Evolutionary conservation across 2,888 invertebrate species (phyloP), one percentile per base, ranked within the genome.

Genomic region (Dynastes hyllus): DNA sequence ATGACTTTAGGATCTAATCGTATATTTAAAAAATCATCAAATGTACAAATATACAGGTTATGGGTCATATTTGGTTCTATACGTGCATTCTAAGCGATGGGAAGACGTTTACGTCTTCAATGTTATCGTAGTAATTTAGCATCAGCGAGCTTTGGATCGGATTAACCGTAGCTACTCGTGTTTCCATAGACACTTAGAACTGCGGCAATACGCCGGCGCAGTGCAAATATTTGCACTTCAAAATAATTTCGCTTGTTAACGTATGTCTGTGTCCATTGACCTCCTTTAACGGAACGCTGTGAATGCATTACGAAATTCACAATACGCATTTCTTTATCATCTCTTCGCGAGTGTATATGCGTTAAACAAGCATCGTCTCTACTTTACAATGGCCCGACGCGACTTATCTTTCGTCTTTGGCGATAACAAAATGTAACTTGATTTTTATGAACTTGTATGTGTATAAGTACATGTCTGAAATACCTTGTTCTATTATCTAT

Each of bases 211-310:
- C 58, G 73, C 73, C 58, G 58, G 73, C 55, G 77, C 67, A 50
- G 27, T 77, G 55, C 67, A 77, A 77, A 77, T 77, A 77, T 77
- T 77, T 77, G 77, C 77, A 53, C 77, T 67, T 77, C 67, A 67
- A 69, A 77, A 67, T 69, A 69, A 66, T 77, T 77, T 77, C 67
- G 77, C 67, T 37, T 55, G 67, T 69, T 66, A 78, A 67, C 77
- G 67, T 80, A 81, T 80, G 79, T 79, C 79, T 76, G 82, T 84
- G 84, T 84, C 82, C 86, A 79, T 85, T 85, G 84, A 84, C 84
- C 85, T 81, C 83, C 51, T 73, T 73, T 58, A 73, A 73, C 73
- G 55, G 22, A 73, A 73, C 73, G 58, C 40, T 75, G 77, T 58
- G 16, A 53, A 73, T 81, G 73, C 80, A 79, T 82, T 82, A 82